These are phyloP conservation scores for Harpagifer antarcticus DNA, from an alignment of 2,797 vertebrate genomes.

Conservation along the genomic window DNA sequence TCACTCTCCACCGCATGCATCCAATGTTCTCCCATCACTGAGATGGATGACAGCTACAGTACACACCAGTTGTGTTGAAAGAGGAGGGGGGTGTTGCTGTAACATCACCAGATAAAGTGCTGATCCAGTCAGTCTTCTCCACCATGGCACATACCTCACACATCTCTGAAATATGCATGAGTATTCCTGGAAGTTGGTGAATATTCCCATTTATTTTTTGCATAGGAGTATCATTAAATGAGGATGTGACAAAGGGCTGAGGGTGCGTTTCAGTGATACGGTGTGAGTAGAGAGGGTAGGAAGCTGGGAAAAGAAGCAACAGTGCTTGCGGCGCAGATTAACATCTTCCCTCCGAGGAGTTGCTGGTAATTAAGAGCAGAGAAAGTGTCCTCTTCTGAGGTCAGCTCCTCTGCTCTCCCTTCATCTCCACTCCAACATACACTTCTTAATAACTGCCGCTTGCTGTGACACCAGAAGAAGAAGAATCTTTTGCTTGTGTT, in stretches of 20 bases:
- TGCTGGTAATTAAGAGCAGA: conserved; percentile 56
- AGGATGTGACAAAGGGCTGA: conserved; percentile 52
- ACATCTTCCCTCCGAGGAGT: conserved; percentile 31
- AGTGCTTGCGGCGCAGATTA: conserved; percentile 15
- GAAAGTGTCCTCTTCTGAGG: conserved; percentile 48
- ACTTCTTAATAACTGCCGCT: conserved; percentile 29
- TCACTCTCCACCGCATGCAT: conserved; percentile 11
- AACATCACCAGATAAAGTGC: conserved; percentile 32
- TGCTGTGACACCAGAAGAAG: not conserved
- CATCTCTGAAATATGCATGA: conserved; percentile 60
- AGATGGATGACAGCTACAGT: conserved; percentile 31
- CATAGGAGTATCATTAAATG: conserved; percentile 60
- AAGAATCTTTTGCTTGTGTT: conserved; percentile 14
- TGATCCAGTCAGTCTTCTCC: conserved; percentile 45
- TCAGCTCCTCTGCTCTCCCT: conserved; percentile 45
- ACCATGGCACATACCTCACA: conserved; percentile 22
- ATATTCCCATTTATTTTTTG: conserved; percentile 30
- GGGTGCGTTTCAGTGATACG: conserved; percentile 24
- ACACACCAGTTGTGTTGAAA: not conserved
- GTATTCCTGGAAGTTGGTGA: conserved; percentile 42
- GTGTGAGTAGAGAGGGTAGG: not conserved
- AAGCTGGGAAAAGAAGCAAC: conserved; percentile 17
- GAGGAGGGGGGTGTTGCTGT: not conserved
- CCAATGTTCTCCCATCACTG: conserved; percentile 21
- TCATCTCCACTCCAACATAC: conserved; percentile 6